Evolutionary conservation across 2,797 vertebrate genomes (phyloP), one percentile per base, ranked within the genome.

Genomic region (Chelon auratus): DNA sequence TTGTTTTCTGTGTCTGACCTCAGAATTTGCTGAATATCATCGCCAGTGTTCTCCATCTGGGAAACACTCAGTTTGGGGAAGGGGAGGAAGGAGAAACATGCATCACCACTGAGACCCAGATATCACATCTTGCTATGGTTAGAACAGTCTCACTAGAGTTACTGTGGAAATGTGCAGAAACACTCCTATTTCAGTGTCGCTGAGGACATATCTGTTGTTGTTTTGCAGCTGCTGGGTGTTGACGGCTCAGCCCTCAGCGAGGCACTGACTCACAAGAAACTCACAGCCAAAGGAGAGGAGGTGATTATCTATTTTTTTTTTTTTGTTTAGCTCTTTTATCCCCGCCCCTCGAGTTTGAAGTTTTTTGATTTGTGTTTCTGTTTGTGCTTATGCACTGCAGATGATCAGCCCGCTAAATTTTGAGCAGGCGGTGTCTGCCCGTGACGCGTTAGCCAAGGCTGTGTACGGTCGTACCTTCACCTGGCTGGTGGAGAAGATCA

Each of bases 261-360:
- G 81, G 96, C 97, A 0, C 89, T 99, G 83, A 99, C 92, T 39
- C 98, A 99, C 91, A 98, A 96, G 94, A 99, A 98, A 90, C 97
- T 99, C 88, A 97, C 95, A 37, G 97, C 98, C 77, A 99, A 99
- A 91, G 98, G 96, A 58, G 98, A 99, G 56, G 97, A 99, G 96
- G 98, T 99, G 83, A 83, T 51, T 17, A n/a, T 15, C 30, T 37
- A 51, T 47, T 60, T 22, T n/a, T 36, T 30, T 13, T 54, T 59
- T 1, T 22, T 22, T 22, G 22, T 22, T 22, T 30, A 30, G 6
- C 5, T 30, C 5, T 30, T 33, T 33, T 8, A 33, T 33, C 4
- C 52, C 9, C 1, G 30, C 30, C 30, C 30, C 30, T 7, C 7
- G 30, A 33, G 30, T 5, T 33, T 33, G 30, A 33, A 45, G 45